These are phyloP conservation scores for Dermolepida albohirtum DNA, from an alignment of 2,888 invertebrate species.

Conservation along the genomic window DNA sequence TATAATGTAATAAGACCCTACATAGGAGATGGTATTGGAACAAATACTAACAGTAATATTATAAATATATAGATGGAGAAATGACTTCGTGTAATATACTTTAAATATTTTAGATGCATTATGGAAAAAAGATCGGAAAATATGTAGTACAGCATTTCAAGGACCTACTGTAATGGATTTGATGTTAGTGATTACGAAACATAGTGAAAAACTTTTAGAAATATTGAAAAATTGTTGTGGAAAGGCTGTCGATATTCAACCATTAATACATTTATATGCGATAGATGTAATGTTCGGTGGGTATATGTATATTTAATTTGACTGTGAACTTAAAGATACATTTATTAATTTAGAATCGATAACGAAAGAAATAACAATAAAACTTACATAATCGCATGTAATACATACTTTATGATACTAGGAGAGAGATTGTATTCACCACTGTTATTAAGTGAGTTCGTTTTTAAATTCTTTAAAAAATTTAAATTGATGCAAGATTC, in stretches of 20 bases:
- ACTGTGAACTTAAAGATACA: too few relatives aligned
- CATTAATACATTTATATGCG: background rate
- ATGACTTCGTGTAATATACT: too few relatives aligned
- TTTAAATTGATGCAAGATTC: too few relatives aligned
- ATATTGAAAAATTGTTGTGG: background rate
- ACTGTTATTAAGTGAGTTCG: slow-evolving; percentile 41
- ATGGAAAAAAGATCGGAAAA: slow-evolving; percentile 13
- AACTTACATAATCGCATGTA: slow-evolving; percentile 41
- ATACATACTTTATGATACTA: slow-evolving; percentile 38
- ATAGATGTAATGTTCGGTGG: slow-evolving; percentile 14
- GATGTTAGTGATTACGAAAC: background rate
- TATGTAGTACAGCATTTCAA: slow-evolving; percentile 9
- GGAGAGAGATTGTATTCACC: slow-evolving; percentile 44
- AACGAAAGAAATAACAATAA: slow-evolving; percentile 39
- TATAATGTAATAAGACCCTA: background rate
- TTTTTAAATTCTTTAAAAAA: slow-evolving; percentile 44
- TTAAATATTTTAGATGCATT: background rate
- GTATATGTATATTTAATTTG: background rate
- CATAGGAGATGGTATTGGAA: background rate
- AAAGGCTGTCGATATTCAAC: slow-evolving; percentile 1
- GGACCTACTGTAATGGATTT: background rate
- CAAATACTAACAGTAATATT: background rate
- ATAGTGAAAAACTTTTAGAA: background rate
- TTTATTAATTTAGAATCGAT: slow-evolving; percentile 44
- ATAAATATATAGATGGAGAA: background rate